Conservation (phyloP, 2,797 vertebrate genomes). For the Lepilemur septentrionalis region DNA sequence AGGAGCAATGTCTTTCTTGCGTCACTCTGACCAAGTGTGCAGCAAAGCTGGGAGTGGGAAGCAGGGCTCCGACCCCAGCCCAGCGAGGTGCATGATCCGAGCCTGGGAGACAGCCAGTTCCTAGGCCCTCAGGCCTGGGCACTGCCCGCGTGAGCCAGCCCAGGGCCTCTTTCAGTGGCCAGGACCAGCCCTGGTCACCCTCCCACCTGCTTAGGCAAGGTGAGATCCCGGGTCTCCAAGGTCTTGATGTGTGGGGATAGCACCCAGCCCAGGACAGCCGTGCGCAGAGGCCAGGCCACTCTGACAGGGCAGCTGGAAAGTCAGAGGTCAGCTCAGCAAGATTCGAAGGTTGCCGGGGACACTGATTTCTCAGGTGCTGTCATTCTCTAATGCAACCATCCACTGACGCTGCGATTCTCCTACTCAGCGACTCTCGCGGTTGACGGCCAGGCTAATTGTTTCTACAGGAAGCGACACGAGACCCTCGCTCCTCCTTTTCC, state of each 20-base stretch:
- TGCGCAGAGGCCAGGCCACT: neutral
- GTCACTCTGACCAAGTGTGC: neutral
- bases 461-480: neutral
- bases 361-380: neutral
- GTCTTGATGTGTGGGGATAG: neutral
- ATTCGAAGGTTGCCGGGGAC: neutral
- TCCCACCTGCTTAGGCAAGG: neutral
- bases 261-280: neutral
- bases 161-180: neutral
- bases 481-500: neutral
- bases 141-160: fast-evolving
- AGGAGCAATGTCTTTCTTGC: neutral
- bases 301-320: neutral
- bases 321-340: neutral
- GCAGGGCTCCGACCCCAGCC: neutral
- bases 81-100: neutral
- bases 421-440: fast-evolving
- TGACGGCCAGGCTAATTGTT: neutral
- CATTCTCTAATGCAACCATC: neutral
- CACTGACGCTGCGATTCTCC: neutral
- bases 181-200: neutral
- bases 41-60: neutral
- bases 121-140: neutral
- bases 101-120: neutral
- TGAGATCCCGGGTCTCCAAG: neutral